Evolutionary conservation across 1,140 invertebrate species (phyloP).

Genomic region (Trinorchestia longiramus): DNA sequence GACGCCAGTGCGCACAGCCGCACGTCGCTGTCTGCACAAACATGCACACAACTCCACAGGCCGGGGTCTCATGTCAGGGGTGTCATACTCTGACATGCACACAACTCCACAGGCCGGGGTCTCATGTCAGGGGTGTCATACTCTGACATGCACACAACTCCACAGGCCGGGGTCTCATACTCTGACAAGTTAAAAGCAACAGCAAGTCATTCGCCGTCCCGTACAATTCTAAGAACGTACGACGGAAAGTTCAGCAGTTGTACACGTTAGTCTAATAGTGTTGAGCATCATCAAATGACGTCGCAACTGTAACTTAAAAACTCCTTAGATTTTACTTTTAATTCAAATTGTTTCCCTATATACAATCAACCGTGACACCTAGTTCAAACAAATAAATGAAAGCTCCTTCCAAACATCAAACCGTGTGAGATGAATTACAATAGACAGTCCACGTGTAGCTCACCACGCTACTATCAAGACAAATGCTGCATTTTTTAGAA

Average conservation of each 20-base stretch:
- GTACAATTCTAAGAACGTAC: neutral
- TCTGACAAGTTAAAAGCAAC: too few species aligned
- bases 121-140: neutral
- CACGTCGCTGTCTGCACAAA: conserved; percentile 85
- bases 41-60: neutral
- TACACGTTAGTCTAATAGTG: neutral
- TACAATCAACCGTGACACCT: neutral
- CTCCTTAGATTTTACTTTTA: neutral
- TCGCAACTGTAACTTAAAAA: neutral
- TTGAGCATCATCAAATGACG: neutral
- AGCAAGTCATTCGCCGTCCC: neutral
- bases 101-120: neutral
- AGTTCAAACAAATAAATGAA: neutral
- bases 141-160: neutral
- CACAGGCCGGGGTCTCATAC: neutral
- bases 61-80: neutral
- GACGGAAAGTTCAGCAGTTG: too few species aligned
- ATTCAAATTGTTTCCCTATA: neutral
- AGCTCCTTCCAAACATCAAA: neutral
- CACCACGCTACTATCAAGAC: neutral
- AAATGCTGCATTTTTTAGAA: neutral
- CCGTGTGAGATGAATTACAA: neutral
- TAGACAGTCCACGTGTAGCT: neutral
- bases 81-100: neutral
- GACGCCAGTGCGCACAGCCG: conserved; percentile 92